phyloP scores from a whole-genome alignment of 2,797 vertebrate genomes.

The Scyliorhinus canicula region DNA sequence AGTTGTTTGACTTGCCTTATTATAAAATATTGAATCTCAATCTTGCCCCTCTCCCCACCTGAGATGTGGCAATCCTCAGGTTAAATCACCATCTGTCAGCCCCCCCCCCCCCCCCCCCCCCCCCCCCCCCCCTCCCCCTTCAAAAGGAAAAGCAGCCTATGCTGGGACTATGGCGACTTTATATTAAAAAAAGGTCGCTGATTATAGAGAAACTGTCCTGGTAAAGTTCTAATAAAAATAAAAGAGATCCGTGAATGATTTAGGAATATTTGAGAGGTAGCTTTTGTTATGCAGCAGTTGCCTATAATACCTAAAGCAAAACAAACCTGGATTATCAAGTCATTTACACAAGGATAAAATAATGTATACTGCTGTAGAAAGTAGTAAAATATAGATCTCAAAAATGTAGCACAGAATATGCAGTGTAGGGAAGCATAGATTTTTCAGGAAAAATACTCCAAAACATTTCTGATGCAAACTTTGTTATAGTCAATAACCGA shows the following conservation, averaged over 20 bases:
- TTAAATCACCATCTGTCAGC: too few species aligned
- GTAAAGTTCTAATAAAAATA: neutral
- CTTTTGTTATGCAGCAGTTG: neutral
- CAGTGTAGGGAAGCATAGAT: neutral
- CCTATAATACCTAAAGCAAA: neutral
- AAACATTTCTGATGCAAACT: neutral
- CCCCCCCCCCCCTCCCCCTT: neutral
- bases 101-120: too few species aligned
- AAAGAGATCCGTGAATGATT: neutral
- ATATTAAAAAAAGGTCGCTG: too few species aligned
- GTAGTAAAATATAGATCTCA: neutral
- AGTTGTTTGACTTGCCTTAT: neutral
- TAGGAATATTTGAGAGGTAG: neutral
- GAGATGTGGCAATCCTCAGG: too few species aligned
- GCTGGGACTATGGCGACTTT: too few species aligned
- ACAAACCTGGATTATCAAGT: neutral
- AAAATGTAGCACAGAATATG: neutral
- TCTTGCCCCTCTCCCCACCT: neutral
- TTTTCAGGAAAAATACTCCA: neutral
- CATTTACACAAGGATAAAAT: neutral
- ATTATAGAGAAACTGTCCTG: neutral
- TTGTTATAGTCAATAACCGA: neutral
- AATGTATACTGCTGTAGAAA: neutral
- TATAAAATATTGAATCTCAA: neutral
- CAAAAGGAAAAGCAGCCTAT: too few species aligned